phyloP scores from a whole-genome alignment of 2,797 vertebrate genomes.

The Thunnus albacares region DNA sequence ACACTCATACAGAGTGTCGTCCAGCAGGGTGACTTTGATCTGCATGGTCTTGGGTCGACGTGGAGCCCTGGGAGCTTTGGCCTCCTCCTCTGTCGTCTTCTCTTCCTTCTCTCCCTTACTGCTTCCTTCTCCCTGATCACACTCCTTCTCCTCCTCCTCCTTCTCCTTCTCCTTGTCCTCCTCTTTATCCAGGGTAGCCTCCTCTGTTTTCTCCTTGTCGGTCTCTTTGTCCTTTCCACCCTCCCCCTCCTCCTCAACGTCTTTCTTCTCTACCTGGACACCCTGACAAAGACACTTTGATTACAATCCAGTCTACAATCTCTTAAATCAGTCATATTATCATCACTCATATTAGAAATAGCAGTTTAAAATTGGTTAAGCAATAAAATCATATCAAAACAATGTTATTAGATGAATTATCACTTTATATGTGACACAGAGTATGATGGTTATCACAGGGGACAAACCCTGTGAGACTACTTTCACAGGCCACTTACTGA shows the following conservation, averaged over 20 bases:
- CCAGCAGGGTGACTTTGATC: conserved; percentile 94
- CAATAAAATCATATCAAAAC: no score
- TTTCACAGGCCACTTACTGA: no score
- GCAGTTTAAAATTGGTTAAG: no score
- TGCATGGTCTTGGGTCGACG: conserved; percentile 91
- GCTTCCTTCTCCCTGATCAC: conserved; percentile 55
- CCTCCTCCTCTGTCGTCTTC: conserved; percentile 81
- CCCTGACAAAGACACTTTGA: conserved; percentile 78
- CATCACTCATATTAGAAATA: no score
- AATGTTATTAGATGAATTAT: no score
- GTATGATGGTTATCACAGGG: no score
- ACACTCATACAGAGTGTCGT: conserved; percentile 93
- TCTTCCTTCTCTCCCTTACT: conserved; percentile 71
- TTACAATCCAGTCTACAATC: neutral
- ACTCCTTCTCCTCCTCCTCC: conserved; percentile 78
- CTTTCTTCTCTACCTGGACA: conserved; percentile 85
- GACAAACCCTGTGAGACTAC: no score
- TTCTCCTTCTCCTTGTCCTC: conserved; percentile 38
- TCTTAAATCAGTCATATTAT: neutral
- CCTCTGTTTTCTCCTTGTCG: conserved; percentile 81
- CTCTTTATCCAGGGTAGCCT: conserved; percentile 80
- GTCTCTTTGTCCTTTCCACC: conserved; percentile 84
- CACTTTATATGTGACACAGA: no score
- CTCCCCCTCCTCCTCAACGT: conserved; percentile 78
- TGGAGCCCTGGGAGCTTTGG: conserved; percentile 84